Percentiles rank a stretch among this genome's conserved stretches.
Conservation (phyloP, 2,888 invertebrate genomes). For the Drosophila pullipes region DNA sequence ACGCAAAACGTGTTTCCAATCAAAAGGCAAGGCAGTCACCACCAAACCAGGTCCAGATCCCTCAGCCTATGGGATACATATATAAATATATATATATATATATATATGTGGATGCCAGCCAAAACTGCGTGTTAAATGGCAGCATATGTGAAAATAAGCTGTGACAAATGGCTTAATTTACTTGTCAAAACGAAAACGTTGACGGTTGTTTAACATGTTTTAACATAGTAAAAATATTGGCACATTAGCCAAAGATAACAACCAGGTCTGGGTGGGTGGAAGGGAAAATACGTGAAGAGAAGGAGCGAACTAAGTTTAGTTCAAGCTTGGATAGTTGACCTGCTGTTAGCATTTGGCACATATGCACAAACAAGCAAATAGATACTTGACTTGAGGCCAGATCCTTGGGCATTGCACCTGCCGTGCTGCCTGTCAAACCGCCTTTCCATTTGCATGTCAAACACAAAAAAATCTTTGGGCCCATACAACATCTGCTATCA, state of each 20-base stretch:
- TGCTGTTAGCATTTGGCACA: conserved; percentile 74
- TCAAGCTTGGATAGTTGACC: conserved; percentile 66
- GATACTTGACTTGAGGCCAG: conserved; percentile 62
- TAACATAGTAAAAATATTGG: conserved; percentile 75
- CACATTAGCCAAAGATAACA: conserved; percentile 73
- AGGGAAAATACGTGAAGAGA: not conserved
- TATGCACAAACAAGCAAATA: conserved; percentile 32
- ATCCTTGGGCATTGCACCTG: conserved; percentile 69
- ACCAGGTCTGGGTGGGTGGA: conserved; percentile 21
- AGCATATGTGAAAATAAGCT: conserved; percentile 86
- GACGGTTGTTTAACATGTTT: conserved; percentile 67
- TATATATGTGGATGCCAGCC: conserved; percentile 12
- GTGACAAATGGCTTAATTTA: conserved; percentile 86
- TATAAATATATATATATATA: not conserved
- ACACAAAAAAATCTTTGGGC: conserved; percentile 26
- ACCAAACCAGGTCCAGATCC: conserved; percentile 35
- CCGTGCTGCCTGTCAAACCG: conserved; percentile 54
- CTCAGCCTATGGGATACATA: not conserved
- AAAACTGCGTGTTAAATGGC: conserved; percentile 83
- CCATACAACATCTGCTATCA: conserved; percentile 82
- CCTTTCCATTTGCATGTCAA: conserved; percentile 76
- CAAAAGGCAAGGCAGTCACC: conserved; percentile 65
- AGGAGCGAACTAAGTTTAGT: conserved; percentile 22
- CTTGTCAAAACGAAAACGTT: conserved; percentile 67
- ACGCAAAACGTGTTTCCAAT: conserved; percentile 67